Percentiles rank a stretch among this genome's conserved stretches.
phyloP scores from a whole-genome alignment of 2,113 vertebrate species.

The Cervus canadensis region DNA sequence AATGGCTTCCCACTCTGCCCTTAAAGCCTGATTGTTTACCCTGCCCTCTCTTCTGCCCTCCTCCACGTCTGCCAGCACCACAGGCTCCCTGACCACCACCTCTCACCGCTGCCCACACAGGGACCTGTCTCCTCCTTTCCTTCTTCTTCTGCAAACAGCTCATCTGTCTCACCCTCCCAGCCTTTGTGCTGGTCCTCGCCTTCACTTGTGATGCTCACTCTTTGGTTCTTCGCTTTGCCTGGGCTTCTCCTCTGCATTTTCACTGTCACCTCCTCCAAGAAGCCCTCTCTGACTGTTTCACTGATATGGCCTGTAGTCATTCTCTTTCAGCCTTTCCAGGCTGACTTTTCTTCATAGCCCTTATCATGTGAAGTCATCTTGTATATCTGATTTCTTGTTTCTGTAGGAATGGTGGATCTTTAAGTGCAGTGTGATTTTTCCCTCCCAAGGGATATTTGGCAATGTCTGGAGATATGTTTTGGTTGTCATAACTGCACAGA shows the following conservation, averaged over 20 bases:
- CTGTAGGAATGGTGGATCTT: neutral
- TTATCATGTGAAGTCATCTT: neutral
- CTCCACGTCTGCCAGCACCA: rapidly evolving
- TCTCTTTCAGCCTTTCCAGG: neutral
- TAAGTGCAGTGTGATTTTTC: neutral
- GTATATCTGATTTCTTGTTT: neutral
- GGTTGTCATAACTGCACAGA: neutral
- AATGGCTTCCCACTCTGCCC: neutral
- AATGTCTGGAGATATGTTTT: neutral
- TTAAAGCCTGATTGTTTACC: neutral
- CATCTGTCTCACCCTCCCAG: rapidly evolving
- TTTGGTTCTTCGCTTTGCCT: neutral
- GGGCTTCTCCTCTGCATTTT: neutral
- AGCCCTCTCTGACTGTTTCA: neutral
- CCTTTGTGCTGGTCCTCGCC: too few species aligned
- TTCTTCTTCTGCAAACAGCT: neutral
- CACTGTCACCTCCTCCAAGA: neutral
- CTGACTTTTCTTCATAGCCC: neutral
- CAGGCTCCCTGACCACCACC: rapidly evolving
- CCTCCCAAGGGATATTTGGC: neutral
- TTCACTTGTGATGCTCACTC: rapidly evolving
- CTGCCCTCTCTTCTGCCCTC: too few species aligned
- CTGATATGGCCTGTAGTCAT: too few species aligned
- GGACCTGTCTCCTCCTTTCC: neutral
- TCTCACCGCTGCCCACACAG: rapidly evolving